phyloP scores from a whole-genome alignment of 2,113 vertebrate species.

The Notarius quadriscutis region DNA sequence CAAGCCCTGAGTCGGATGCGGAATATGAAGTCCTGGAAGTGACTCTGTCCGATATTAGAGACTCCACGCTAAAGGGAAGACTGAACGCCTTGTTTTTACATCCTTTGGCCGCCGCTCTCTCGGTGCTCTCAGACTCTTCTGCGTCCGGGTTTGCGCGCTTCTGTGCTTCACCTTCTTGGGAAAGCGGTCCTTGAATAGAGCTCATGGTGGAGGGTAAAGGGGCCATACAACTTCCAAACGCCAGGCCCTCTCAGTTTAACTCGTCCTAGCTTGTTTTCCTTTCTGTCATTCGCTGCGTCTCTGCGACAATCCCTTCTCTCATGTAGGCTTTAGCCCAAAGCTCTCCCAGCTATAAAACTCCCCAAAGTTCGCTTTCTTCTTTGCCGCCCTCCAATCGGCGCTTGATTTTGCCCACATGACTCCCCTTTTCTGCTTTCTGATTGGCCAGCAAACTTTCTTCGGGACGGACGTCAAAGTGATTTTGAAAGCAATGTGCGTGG shows the following conservation, averaged over 20 bases:
- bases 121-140: conserved; percentile 58
- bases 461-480: conserved; percentile 56
- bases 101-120: conserved; percentile 60
- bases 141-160: conserved; percentile 56
- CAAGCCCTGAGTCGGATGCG: conserved; percentile 50
- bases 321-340: conserved; percentile 2
- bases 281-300: conserved; percentile 25
- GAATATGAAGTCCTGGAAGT: conserved; percentile 52
- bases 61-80: conserved; percentile 80
- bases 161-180: conserved; percentile 60
- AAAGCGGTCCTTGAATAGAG: conserved; percentile 70
- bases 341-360: conserved; percentile 60
- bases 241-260: conserved; percentile 38
- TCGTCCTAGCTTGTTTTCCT: conserved; percentile 15
- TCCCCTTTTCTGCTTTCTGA: conserved; percentile 46
- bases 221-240: conserved; percentile 74
- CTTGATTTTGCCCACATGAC: conserved; percentile 62
- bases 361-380: conserved; percentile 61
- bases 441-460: conserved; percentile 61
- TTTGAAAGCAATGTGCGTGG: conserved; percentile 57
- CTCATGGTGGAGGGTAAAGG: conserved; percentile 77
- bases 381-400: conserved; percentile 69
- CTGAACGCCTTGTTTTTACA: conserved; percentile 64
- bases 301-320: conserved; percentile 41
- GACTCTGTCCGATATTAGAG: conserved; percentile 72